These are phyloP conservation scores for Tetragnatha versicolor DNA, from an alignment of 1,140 invertebrate species.

Conservation along the genomic window DNA sequence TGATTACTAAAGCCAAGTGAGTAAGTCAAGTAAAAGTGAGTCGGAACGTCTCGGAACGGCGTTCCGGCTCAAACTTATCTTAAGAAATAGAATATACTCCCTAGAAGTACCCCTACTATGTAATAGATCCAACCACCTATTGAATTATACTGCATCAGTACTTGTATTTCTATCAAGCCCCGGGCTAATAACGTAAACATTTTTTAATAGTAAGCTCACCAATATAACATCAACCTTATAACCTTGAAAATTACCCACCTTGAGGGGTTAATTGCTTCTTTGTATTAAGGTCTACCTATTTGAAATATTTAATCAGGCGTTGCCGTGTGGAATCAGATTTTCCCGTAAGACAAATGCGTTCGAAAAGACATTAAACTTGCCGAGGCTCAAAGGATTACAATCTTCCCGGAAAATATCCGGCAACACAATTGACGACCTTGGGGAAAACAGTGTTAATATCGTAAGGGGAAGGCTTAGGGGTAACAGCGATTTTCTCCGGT, in stretches of 20 bases:
- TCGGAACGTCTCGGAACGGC: too few relatives aligned
- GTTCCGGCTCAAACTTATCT: too few relatives aligned
- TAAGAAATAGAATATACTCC: too few relatives aligned
- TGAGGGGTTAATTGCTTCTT: slow-evolving; percentile 29
- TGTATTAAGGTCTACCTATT: slow-evolving; percentile 25
- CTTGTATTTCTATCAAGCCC: slow-evolving; percentile 1
- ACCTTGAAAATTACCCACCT: slow-evolving; percentile 6
- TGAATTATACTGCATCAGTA: not conserved
- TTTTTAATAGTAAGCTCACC: slow-evolving; percentile 21
- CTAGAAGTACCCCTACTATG: too few relatives aligned
- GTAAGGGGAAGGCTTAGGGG: too few relatives aligned
- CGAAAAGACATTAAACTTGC: not conserved
- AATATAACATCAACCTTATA: not conserved
- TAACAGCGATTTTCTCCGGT: too few relatives aligned
- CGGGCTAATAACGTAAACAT: slow-evolving; percentile 1
- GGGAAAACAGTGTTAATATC: too few relatives aligned
- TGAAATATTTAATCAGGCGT: slow-evolving; percentile 4
- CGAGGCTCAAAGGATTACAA: too few relatives aligned
- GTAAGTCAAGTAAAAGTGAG: too few relatives aligned
- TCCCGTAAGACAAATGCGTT: not conserved
- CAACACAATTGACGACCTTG: too few relatives aligned
- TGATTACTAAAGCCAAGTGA: too few relatives aligned
- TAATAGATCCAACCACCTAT: not conserved
- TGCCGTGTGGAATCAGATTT: slow-evolving; percentile 10
- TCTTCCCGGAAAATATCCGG: too few relatives aligned